Evolutionary conservation across 2,888 invertebrate species (phyloP).

Genomic region (Polyommatus iphigenia): DNA sequence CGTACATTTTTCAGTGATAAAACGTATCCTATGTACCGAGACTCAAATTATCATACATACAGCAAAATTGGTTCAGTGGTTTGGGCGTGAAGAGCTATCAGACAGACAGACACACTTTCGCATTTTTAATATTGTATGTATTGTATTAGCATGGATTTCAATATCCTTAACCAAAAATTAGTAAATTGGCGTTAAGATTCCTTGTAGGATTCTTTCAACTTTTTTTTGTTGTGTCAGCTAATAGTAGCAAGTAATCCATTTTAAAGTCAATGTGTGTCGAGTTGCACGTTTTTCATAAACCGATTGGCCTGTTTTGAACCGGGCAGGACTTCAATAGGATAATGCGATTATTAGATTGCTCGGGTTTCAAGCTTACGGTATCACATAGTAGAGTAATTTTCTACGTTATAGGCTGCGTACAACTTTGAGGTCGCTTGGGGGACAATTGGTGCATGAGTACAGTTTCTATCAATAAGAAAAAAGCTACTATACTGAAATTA

Average conservation of each 20-base stretch:
- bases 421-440: background rate
- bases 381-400: background rate
- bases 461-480: no score
- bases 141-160: no score
- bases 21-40: no score
- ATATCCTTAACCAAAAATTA: no score
- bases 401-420: background rate
- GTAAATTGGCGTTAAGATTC: background rate
- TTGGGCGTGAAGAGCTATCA: no score
- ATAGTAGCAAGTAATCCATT: background rate
- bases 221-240: background rate
- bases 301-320: constrained; percentile 28
- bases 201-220: background rate
- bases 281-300: constrained; percentile 25
- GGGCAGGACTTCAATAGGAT: constrained; percentile 10
- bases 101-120: no score
- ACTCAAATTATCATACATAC: no score
- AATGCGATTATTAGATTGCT: constrained; percentile 25
- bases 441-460: background rate
- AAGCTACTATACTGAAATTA: no score
- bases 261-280: background rate
- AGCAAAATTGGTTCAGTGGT: no score
- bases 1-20: no score
- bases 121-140: no score
- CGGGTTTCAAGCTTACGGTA: constrained; percentile 24